Base-by-base conservation (phyloP, 2,888 invertebrate species). In the Eledone cirrhosa region DNA sequence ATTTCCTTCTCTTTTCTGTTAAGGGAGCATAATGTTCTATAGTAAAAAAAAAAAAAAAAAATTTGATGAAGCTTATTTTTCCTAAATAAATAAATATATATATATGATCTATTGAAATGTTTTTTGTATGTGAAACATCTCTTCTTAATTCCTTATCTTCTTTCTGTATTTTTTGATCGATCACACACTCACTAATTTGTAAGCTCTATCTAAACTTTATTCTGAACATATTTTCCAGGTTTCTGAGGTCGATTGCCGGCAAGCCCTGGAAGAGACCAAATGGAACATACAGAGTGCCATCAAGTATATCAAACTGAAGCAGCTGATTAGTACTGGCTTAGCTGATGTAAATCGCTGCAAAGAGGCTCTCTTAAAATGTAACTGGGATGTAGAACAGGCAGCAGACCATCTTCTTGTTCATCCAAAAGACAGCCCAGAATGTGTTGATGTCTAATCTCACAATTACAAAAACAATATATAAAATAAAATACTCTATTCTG, bases 281-380 rank as follows among this genome's bases (percentile, higher is more conserved):
- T 97, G 97, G 97, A 94, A 97, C 88, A 95, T 97, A 0, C 94
- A 96, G 87, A 94, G 94, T 77, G 97, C 97, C 22, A 96, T 97
- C 83, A 97, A 97, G 89, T 91, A 95, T 81, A 92, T 94, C 31
- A 93, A 94, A 77, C 92, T 96, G 67, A 94, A 94, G 88, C 92
- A 92, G 83, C 84, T 91, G 41, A 86, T 91, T 31, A 89, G 88
- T 59, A 83, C 87, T 19, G 87, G 90, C 72, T 83, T 90, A 27
- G 90, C 88, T 11, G 88, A 89, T 79, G 86, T 88, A 16, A 87
- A 88, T 74, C 84, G 83, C n/a, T 90, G 90, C 81, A 91, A 91
- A 80, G 85, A 91, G 27, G 93, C 94, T 27, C 91, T 95, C 24
- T 92, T 93, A 78, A 92, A 92, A 76, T 92, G 93, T 33, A 92